These are phyloP conservation scores for Hirtodrosophila trivittata DNA, from an alignment of 2,888 invertebrate genomes.

Conservation along the genomic window DNA sequence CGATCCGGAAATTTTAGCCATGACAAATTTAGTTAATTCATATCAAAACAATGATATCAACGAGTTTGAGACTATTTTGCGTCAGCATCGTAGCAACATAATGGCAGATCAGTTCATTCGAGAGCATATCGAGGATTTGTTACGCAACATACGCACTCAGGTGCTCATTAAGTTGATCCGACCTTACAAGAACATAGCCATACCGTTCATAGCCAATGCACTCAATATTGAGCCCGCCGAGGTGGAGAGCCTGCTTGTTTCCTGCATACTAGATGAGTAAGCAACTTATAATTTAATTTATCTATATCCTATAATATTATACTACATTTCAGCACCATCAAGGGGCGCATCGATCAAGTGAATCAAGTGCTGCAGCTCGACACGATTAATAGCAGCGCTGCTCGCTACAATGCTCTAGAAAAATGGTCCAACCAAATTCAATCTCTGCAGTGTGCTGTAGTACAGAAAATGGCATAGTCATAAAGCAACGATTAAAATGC, in stretches of 20 bases:
- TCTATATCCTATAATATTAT: not conserved
- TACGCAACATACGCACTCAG: slow-evolving; percentile 98
- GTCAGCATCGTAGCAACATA: slow-evolving; percentile 96
- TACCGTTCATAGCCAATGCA: slow-evolving; percentile 98
- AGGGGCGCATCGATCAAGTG: slow-evolving; percentile 95
- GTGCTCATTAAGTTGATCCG: slow-evolving; percentile 98
- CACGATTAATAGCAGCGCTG: slow-evolving; percentile 91
- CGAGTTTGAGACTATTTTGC: slow-evolving; percentile 98
- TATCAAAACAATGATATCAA: slow-evolving; percentile 99
- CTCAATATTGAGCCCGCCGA: slow-evolving; percentile 96
- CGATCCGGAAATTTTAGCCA: slow-evolving; percentile 99
- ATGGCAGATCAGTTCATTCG: slow-evolving; percentile 99
- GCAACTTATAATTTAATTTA: slow-evolving; percentile 60
- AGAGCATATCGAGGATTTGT: slow-evolving; percentile 98
- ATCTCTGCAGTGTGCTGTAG: slow-evolving; percentile 93
- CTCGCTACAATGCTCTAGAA: slow-evolving; percentile 95
- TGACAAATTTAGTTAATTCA: slow-evolving; percentile 98
- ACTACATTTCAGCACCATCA: slow-evolving; percentile 87
- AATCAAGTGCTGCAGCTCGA: slow-evolving; percentile 96
- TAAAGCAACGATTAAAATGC: slow-evolving; percentile 25
- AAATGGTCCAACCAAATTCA: slow-evolving; percentile 97
- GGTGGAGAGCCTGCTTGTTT: slow-evolving; percentile 97
- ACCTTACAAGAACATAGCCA: slow-evolving; percentile 98
- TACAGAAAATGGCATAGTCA: slow-evolving; percentile 94
- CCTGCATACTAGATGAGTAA: slow-evolving; percentile 98